Percentiles rank a stretch among this genome's conserved stretches.
These are phyloP conservation scores for Thymelicus acteon DNA, from an alignment of 2,888 invertebrate genomes.

Conservation along the genomic window DNA sequence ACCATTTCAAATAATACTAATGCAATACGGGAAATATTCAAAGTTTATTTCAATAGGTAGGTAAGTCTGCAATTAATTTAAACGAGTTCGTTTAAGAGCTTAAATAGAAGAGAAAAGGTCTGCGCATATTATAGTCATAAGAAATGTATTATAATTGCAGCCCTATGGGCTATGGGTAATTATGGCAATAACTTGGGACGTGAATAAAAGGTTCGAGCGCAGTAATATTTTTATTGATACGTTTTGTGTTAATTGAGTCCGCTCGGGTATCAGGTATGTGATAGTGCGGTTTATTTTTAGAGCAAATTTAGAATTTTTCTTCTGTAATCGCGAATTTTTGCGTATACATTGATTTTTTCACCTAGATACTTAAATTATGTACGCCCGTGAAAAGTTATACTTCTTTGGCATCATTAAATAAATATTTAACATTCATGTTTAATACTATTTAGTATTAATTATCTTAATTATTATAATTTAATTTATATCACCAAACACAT, in stretches of 20 bases:
- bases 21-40: slow-evolving; percentile 35
- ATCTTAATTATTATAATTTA: no score
- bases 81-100: slow-evolving; percentile 14
- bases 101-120: not conserved
- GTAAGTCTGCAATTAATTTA: slow-evolving; percentile 31
- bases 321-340: no score
- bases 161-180: not conserved
- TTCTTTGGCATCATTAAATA: no score
- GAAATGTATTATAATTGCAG: slow-evolving; percentile 10
- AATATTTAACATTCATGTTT: no score
- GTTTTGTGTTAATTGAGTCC: not conserved
- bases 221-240: not conserved
- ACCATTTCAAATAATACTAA: slow-evolving; percentile 27
- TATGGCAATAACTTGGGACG: not conserved
- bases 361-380: no score
- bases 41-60: slow-evolving; percentile 26
- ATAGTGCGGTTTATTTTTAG: no score
- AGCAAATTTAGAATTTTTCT: no score
- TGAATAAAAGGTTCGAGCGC: not conserved
- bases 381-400: no score
- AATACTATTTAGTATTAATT: no score
- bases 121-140: slow-evolving; percentile 15
- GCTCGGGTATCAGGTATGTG: no score
- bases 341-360: no score
- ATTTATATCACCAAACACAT: no score